Base-by-base conservation (phyloP, 2,797 vertebrate species). In the Tarsius wallacei region DNA sequence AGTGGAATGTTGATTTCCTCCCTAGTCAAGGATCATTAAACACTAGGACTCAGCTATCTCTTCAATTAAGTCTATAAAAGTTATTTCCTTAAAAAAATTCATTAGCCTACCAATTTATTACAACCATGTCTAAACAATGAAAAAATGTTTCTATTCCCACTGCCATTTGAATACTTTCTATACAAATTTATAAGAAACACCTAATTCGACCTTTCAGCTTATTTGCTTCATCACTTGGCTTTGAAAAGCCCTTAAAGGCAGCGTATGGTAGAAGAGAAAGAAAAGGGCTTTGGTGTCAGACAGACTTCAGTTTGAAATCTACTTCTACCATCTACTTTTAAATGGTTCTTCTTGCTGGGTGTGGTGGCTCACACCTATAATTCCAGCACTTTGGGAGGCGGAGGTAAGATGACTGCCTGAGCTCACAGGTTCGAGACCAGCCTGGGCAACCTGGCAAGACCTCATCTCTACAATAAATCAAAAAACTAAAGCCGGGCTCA, bases 61-160 rank as follows among this genome's bases (percentile, higher is more conserved):
- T 88, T 68, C 31, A 81, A 66, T 80, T 73, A 91, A 74, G 1
- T 66, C 53, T 76, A 63, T 66, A 91, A 78, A 90, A 76, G 64
- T 82, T 51, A 73, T 85, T 90, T 87, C 42, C 51, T 93, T 87
- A 1, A 87, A 87, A 87, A 92, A 80, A 78, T 6, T 90, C 53
- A 57, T 42, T 51, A 78, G 64, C 21, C 26, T 68, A 87, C 21
- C 87, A 94, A 90, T 74, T 78, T 83, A 33, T 82, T 47, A 94
- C 68, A 93, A 90, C 26, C 57, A 81, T 53, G n/a, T 61, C 83
- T 93, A 88, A 91, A 91, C 49, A 96, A 92, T 42, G 74, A 14
- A 71, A 81, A 96, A 85, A 76, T n/a, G 66, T 59, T 76, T 93
- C 85, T 82, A 94, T 88, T 93, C 15, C 36, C 53, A 70, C 3